phyloP scores from a whole-genome alignment of 2,797 vertebrate species.

The Iguana delicatissima region DNA sequence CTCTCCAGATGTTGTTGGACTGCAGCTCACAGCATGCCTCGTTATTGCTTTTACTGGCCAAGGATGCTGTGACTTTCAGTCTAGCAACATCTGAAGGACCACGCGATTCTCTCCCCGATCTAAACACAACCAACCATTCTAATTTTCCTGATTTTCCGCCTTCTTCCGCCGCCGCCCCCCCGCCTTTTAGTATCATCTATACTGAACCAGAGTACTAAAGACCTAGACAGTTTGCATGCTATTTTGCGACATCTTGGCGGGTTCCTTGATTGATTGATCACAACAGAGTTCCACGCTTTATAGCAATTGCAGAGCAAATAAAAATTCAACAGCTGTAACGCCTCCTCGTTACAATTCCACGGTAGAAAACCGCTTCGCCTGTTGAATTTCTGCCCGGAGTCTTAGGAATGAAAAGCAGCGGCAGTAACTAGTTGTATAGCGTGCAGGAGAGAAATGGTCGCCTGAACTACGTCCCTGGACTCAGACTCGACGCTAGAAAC shows the following conservation, averaged over 20 bases:
- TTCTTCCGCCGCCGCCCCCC: not conserved
- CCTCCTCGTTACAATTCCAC: not conserved
- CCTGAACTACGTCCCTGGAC: too few relatives aligned
- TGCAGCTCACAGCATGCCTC: too few relatives aligned
- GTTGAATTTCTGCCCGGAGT: not conserved
- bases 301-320: too few relatives aligned
- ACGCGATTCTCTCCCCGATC: not conserved
- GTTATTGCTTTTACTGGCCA: too few relatives aligned
- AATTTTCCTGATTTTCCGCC: not conserved
- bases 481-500: not conserved
- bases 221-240: not conserved
- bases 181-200: not conserved
- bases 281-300: not conserved
- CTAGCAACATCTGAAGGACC: too few relatives aligned
- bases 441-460: not conserved
- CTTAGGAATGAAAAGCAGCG: not conserved
- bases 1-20: too few relatives aligned
- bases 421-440: not conserved
- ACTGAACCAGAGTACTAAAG: not conserved
- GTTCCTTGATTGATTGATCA: not conserved
- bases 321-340: not conserved
- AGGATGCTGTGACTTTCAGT: too few relatives aligned
- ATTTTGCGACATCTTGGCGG: not conserved
- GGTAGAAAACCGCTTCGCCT: not conserved
- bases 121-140: not conserved